phyloP scores from a whole-genome alignment of 2,797 vertebrate species.

The Potorous gilbertii region DNA sequence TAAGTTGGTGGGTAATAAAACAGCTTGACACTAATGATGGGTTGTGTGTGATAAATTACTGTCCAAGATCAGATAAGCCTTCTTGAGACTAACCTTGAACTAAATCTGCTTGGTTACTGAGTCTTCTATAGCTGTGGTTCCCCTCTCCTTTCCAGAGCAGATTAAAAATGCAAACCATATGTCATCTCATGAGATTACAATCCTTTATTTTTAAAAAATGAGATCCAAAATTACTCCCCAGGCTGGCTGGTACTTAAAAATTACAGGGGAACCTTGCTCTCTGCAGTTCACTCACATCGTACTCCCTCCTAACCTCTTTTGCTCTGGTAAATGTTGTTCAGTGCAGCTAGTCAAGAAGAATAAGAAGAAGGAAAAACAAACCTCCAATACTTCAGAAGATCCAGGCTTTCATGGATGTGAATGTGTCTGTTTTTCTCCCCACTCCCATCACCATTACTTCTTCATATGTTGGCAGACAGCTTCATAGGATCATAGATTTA shows the following conservation, averaged over 20 bases:
- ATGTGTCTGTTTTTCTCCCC: neutral
- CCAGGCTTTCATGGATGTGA: neutral
- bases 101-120: conserved; percentile 75
- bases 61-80: conserved; percentile 82
- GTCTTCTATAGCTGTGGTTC: conserved; percentile 64
- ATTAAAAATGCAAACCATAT: conserved; percentile 58
- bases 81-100: conserved; percentile 83
- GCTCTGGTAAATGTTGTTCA: neutral
- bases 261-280: neutral
- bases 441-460: neutral
- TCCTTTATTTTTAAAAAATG: neutral
- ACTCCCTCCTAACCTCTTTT: neutral
- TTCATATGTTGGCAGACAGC: neutral
- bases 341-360: neutral
- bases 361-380: neutral
- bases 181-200: neutral
- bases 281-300: neutral
- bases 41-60: conserved; percentile 85
- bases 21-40: conserved; percentile 84
- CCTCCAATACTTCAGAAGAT: neutral
- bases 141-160: conserved; percentile 4
- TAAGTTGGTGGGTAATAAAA: conserved; percentile 84
- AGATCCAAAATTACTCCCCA: neutral
- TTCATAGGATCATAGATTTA: neutral
- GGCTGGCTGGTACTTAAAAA: neutral